Conservation (phyloP, 2,888 invertebrate species). For the Rhynchonema sp. region DNA sequence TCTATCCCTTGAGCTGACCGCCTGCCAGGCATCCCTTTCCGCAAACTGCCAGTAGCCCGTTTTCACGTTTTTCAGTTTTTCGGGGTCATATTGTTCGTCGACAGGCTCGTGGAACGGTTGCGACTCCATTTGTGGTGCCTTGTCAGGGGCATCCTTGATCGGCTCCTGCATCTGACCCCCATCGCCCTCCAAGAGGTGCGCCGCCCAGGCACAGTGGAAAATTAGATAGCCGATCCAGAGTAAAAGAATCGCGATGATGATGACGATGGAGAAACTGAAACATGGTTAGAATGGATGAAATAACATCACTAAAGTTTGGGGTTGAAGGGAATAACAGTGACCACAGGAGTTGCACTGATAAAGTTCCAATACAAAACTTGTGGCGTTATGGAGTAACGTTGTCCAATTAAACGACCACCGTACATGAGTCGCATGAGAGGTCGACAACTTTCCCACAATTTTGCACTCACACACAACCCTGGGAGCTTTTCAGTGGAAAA, state of each 20-base stretch:
- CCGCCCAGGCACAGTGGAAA: slow-evolving; percentile 27
- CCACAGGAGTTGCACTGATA: too few species aligned
- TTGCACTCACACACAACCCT: too few species aligned
- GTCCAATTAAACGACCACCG: too few species aligned
- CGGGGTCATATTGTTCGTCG: neutral
- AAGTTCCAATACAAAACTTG: too few species aligned
- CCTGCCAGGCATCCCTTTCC: slow-evolving; percentile 23
- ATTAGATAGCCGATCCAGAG: slow-evolving; percentile 23
- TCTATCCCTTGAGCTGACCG: slow-evolving; percentile 25
- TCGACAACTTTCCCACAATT: too few species aligned
- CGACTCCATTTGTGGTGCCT: neutral
- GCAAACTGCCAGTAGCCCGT: slow-evolving; percentile 26
- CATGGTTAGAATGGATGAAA: neutral
- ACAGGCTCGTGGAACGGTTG: neutral
- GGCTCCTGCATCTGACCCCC: neutral
- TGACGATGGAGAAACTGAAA: slow-evolving; percentile 7
- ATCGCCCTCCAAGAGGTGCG: slow-evolving; percentile 20
- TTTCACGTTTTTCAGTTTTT: slow-evolving; percentile 10
- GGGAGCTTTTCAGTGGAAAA: too few species aligned
- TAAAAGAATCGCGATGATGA: slow-evolving; percentile 23
- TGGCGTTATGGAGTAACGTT: too few species aligned
- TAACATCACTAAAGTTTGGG: too few species aligned
- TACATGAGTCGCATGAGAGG: too few species aligned
- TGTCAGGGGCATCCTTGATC: neutral
- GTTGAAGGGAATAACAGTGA: too few species aligned